phyloP scores from a whole-genome alignment of 2,797 vertebrate genomes.

The Lithobates sylvaticus region DNA sequence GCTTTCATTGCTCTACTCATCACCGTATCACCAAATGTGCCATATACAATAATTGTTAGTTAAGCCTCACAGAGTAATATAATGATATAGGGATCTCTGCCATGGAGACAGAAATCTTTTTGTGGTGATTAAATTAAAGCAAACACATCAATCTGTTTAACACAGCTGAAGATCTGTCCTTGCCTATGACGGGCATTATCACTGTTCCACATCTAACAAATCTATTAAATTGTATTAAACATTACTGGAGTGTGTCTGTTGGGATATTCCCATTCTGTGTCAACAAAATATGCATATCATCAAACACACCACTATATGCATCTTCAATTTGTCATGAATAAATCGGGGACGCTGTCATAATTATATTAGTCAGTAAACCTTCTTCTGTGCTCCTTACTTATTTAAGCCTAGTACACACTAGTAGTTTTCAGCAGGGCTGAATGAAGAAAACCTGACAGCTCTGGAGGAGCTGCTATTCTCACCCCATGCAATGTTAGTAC shows the following conservation, averaged over 20 bases:
- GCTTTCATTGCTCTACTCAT: slow-evolving; percentile 2
- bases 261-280: background rate
- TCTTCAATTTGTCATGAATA: background rate
- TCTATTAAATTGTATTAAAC: background rate
- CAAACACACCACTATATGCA: background rate
- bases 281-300: background rate
- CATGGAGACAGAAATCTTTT: background rate
- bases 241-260: background rate
- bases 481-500: too few species aligned
- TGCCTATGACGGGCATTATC: background rate
- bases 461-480: too few species aligned
- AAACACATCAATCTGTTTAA: slow-evolving; percentile 4
- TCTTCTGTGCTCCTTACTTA: background rate
- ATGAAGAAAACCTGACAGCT: too few species aligned
- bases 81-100: slow-evolving; percentile 12
- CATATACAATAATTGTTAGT: slow-evolving; percentile 8
- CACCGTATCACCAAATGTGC: slow-evolving; percentile 4
- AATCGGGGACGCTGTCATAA: background rate
- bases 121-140: background rate
- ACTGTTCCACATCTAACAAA: background rate
- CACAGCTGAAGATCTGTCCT: background rate
- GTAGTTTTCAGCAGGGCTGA: too few species aligned
- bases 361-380: background rate
- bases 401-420: too few species aligned
- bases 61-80: background rate